Base-by-base conservation (phyloP, 1,140 invertebrate genomes). In the Zaprionus taronus region DNA sequence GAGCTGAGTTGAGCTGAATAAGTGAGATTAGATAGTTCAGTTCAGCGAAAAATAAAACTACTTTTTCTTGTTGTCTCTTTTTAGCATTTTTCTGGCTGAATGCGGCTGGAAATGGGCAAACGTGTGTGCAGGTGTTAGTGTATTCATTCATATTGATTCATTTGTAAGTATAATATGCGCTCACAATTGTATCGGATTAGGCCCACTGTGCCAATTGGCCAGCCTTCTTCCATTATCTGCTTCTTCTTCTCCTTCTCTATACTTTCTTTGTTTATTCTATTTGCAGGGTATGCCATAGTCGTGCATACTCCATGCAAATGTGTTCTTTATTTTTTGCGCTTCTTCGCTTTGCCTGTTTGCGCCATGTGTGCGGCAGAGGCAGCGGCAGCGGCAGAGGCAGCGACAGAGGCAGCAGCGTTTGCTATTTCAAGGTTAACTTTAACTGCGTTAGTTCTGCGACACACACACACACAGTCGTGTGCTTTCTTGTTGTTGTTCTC, bases 381-480 rank as follows among this genome's bases (percentile, higher is more conserved):
- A 47, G 6, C n/a, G n/a, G n/a, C n/a, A n/a, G n/a, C n/a, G 41
- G 2, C 41, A 9, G 41, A 9, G 41, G n/a, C 41, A 17, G 41
- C 41, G 7, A 6, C 41, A n/a, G 38, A 41, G n/a, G 63, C 62
- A 51, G 60, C 56, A 51, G 60, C 56, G 57, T 79, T 84, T 83
- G 81, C 90, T 91, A 91, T 91, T 91, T 91, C 90, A 91, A 91
- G 89, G 90, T 86, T 91, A 89, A 65, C 77, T 38, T 86, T 80
- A 79, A 64, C 72, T 38, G 77, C 75, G 77, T 89, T 86, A 91
- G 89, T 90, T 91, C 56, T 73, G 51, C 49, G 31, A 47, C 51
- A 66, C 26, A 51, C 49, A 57, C 14, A 64, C 22, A 14, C 11
- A 55, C 9, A 57, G 41, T 12, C 28, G 66, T 69, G 65, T 62